Conservation (phyloP, 1,140 invertebrate species). For the Euura saliciscinereae region DNA sequence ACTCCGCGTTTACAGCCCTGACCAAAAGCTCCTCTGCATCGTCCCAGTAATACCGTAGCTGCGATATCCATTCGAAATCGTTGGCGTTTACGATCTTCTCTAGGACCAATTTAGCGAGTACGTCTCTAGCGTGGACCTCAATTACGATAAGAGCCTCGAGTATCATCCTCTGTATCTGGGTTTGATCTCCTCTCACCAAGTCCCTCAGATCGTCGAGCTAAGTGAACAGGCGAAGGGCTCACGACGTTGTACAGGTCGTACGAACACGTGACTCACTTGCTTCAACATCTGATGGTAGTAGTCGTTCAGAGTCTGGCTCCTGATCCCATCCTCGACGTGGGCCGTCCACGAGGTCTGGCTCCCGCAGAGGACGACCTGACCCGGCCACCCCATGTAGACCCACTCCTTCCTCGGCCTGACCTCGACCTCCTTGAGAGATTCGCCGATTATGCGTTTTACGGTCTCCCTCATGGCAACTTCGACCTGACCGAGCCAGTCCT, state of each 20-base stretch:
- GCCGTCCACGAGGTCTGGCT: conserved; percentile 70
- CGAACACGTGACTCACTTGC: conserved; percentile 49
- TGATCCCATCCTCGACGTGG: conserved; percentile 64
- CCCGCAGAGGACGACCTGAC: conserved; percentile 75
- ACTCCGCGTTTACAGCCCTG: conserved; percentile 68
- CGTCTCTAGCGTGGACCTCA: conserved; percentile 74
- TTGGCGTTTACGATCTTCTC: conserved; percentile 67
- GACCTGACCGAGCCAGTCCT: conserved; percentile 75
- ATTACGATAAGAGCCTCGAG: conserved; percentile 71
- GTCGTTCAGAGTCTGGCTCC: conserved; percentile 47
- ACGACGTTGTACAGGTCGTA: conserved; percentile 8
- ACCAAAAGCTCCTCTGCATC: conserved; percentile 63
- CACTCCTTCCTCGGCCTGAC: conserved; percentile 64
- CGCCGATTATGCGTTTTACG: conserved; percentile 61
- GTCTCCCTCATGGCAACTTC: conserved; percentile 74
- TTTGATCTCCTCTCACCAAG: conserved; percentile 69
- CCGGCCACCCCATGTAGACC: conserved; percentile 75
- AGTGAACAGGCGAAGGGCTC: conserved; percentile 46
- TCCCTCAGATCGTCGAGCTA: conserved; percentile 70
- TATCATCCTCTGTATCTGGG: conserved; percentile 71
- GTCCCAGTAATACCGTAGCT: conserved; percentile 75
- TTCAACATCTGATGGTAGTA: conserved; percentile 60
- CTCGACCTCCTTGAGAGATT: conserved; percentile 59
- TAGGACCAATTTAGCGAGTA: conserved; percentile 67
- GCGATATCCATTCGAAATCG: conserved; percentile 84